Base-by-base conservation (phyloP, 1,140 invertebrate species). In the Ylistrum balloti region DNA sequence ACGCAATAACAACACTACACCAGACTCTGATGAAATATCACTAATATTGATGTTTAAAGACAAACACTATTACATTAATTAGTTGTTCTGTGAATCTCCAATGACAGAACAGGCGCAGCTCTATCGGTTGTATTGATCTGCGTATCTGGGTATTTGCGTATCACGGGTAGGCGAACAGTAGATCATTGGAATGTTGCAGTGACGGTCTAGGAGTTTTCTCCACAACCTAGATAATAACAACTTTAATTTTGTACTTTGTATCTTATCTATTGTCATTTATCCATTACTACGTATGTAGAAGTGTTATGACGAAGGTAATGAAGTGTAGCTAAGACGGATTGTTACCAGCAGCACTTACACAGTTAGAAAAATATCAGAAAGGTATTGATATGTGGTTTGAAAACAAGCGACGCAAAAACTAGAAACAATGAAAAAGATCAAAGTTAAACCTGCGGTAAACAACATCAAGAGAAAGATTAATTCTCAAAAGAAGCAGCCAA, bases 1-100 rank as follows among this genome's bases (percentile, higher is more conserved):
- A n/a, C n/a, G n/a, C n/a, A n/a, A n/a, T n/a, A n/a, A n/a, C n/a
- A n/a, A n/a, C n/a, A n/a, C n/a, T n/a, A n/a, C n/a, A 13, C 5
- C 35, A 74, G n/a, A 11, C 56, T 28, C 56, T 28, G 9, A n/a
- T 22, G 56, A 74, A 74, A n/a, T 74, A 74, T 74, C n/a, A 74
- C 1, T 28, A 11, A 74, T 74, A n/a, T 7, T 17, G 1, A 17
- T 74, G n/a, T 28, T n/a, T 74, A n/a, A 74, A 74, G 56, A 28
- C 22, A 74, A n/a, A 74, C 22, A n/a, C 56, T n/a, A 74, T 74
- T 74, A n/a, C 56, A 74, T 28, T 74, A 74, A 74, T 74, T 74
- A 74, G 28, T 74, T 74, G 56, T 74, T 28, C 20, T 28, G 22
- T 74, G 56, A 74, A 9, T 1, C 5, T 28, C n/a, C 20, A 11